Percentiles rank a stretch among this genome's conserved stretches.
Evolutionary conservation across 2,113 vertebrate species (phyloP).

Genomic region (Brachirus orientalis): DNA sequence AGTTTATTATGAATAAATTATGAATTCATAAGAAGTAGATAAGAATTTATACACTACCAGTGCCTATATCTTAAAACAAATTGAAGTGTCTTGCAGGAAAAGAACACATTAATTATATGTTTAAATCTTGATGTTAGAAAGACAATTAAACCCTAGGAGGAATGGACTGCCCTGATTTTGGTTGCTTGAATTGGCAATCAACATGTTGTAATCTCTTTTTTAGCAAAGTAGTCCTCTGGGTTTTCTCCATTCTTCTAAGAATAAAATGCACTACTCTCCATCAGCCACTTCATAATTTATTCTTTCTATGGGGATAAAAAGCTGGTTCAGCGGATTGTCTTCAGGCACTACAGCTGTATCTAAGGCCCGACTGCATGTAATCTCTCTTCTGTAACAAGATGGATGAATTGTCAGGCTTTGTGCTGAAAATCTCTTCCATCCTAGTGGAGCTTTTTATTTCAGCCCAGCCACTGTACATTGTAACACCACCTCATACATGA

Average conservation of each 20-base stretch:
- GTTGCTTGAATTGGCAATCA: constrained; percentile 37
- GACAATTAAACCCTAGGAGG: constrained; percentile 19
- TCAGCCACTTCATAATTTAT: constrained; percentile 69
- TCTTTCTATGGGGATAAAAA: constrained; percentile 65
- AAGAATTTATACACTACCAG: no score
- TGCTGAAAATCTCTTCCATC: constrained; percentile 65
- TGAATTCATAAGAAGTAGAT: no score
- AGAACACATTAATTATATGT: neutral
- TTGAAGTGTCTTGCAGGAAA: neutral
- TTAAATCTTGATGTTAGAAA: constrained; percentile 2
- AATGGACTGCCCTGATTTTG: constrained; percentile 13
- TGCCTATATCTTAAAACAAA: neutral
- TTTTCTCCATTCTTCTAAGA: constrained; percentile 56
- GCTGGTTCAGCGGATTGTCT: constrained; percentile 74
- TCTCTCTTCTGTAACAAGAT: constrained; percentile 77
- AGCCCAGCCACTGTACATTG: constrained; percentile 29
- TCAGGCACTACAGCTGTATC: constrained; percentile 74
- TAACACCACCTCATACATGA: constrained; percentile 7
- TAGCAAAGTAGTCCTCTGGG: constrained; percentile 23
- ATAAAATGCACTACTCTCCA: constrained; percentile 56
- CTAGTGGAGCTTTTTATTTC: constrained; percentile 64
- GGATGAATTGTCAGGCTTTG: constrained; percentile 72
- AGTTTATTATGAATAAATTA: no score
- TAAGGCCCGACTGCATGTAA: constrained; percentile 69
- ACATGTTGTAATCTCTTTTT: constrained; percentile 14